A percentile compares a stretch with the other conserved stretches of the same genome.
phyloP scores from a whole-genome alignment of 2,888 invertebrate species.

The Horisme vitalbata region DNA sequence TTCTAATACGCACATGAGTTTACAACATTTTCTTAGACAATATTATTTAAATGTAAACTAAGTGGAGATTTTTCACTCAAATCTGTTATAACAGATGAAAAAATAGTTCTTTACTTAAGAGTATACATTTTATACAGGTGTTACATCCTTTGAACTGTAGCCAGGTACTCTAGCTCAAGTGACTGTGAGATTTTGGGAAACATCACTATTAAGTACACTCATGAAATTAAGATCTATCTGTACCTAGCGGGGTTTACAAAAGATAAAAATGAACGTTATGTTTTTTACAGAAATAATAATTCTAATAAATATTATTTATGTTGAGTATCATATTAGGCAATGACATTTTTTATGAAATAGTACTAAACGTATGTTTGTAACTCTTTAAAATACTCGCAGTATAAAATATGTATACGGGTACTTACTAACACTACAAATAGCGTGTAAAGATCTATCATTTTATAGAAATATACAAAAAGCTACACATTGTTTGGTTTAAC shows the following conservation, averaged over 20 bases:
- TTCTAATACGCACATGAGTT: no score
- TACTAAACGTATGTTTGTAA: conserved; percentile 32
- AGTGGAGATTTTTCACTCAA: background rate
- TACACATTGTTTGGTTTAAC: conserved; percentile 61
- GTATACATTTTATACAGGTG: conserved; percentile 23
- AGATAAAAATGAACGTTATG: background rate
- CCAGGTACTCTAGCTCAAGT: conserved; percentile 26
- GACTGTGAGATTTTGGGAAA: background rate
- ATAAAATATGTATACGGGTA: conserved; percentile 68
- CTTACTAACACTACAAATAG: conserved; percentile 59
- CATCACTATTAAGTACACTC: background rate
- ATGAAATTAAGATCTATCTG: background rate
- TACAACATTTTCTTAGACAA: background rate
- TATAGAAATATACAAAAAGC: conserved; percentile 80
- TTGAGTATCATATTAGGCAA: conserved; percentile 23
- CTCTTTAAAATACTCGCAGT: conserved; percentile 43
- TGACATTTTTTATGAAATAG: conserved; percentile 13
- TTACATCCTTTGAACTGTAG: conserved; percentile 29
- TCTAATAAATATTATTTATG: background rate
- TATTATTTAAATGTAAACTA: background rate
- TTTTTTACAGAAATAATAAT: background rate
- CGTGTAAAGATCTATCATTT: conserved; percentile 71
- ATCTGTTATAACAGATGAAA: background rate
- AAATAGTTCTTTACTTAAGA: conserved; percentile 16
- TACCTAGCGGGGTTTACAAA: background rate